A percentile compares a stretch with the other conserved stretches of the same genome.
phyloP scores from a whole-genome alignment of 2,888 invertebrate genomes.

The Nycteola revayana region DNA sequence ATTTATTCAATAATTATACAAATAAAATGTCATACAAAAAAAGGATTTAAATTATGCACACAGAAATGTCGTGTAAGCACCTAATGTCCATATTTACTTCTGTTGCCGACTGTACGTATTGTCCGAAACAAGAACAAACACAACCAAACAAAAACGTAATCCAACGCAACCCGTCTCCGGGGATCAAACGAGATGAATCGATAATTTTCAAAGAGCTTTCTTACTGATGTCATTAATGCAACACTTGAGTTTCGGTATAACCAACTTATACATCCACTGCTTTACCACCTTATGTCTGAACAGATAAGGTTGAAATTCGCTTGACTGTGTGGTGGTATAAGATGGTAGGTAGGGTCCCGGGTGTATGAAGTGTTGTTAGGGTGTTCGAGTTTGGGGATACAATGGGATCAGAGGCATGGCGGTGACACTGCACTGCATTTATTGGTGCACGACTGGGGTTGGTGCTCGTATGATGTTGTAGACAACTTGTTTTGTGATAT shows the following conservation, averaged over 20 bases:
- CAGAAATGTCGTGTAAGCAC: no score
- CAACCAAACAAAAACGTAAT: no score
- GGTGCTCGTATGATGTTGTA: no score
- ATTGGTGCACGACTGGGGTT: constrained; percentile 18
- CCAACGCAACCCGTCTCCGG: no score
- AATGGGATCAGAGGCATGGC: constrained; percentile 17
- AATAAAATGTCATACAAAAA: no score
- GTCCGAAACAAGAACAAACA: no score
- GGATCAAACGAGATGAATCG: constrained; percentile 1
- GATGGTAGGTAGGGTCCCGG: constrained; percentile 25
- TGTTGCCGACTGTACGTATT: no score
- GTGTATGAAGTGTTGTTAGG: constrained; percentile 38
- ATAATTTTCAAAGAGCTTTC: constrained; percentile 3
- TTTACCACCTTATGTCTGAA: not conserved
- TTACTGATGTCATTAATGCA: constrained; percentile 16
- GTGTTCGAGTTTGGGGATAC: constrained; percentile 1
- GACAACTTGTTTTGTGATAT: no score
- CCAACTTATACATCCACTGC: constrained; percentile 5
- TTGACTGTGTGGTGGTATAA: not conserved
- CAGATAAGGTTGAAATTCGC: not conserved
- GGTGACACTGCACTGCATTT: constrained; percentile 25
- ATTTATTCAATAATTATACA: no score
- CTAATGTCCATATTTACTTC: no score
- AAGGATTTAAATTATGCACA: no score
- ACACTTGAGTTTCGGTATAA: not conserved